Evolutionary conservation across 2,113 vertebrate genomes (phyloP).

Genomic region (Danionella cerebrum): DNA sequence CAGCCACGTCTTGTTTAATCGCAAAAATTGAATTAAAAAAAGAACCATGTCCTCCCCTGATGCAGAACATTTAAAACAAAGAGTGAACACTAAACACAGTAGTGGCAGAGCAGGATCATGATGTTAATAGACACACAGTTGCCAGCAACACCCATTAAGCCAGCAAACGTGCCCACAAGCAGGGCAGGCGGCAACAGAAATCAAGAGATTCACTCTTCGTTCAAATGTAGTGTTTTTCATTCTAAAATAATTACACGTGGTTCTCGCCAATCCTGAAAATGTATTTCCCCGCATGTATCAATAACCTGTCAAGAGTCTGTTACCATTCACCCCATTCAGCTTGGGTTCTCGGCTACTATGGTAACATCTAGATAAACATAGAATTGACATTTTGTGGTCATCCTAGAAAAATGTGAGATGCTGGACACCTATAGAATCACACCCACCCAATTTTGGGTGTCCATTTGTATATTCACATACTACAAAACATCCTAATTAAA

Average conservation of each 20-base stretch:
- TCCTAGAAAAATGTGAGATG: neutral
- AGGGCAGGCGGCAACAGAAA: neutral
- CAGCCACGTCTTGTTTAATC: too few species aligned
- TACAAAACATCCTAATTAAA: slow-evolving; percentile 27
- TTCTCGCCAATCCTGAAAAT: neutral
- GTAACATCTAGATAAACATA: slow-evolving; percentile 57
- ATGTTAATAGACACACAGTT: slow-evolving; percentile 18
- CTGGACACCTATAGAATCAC: neutral
- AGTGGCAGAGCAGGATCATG: slow-evolving; percentile 12
- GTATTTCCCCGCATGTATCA: slow-evolving; percentile 42
- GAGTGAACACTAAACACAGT: neutral
- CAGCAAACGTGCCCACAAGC: slow-evolving; percentile 20
- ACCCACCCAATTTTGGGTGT: slow-evolving; percentile 13
- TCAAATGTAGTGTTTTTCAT: neutral
- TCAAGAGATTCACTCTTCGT: neutral
- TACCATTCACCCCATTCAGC: slow-evolving; percentile 47
- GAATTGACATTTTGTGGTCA: slow-evolving; percentile 30
- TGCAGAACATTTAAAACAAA: neutral
- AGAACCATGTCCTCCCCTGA: too few species aligned
- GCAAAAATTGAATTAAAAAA: too few species aligned
- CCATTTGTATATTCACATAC: slow-evolving; percentile 25
- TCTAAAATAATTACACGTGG: neutral
- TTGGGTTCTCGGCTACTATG: slow-evolving; percentile 50
- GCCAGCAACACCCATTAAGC: slow-evolving; percentile 23
- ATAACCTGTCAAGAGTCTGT: slow-evolving; percentile 41